Percentiles rank a stretch among this genome's conserved stretches.
phyloP scores from a whole-genome alignment of 1,140 invertebrate species.

The Megalopta genalis region DNA sequence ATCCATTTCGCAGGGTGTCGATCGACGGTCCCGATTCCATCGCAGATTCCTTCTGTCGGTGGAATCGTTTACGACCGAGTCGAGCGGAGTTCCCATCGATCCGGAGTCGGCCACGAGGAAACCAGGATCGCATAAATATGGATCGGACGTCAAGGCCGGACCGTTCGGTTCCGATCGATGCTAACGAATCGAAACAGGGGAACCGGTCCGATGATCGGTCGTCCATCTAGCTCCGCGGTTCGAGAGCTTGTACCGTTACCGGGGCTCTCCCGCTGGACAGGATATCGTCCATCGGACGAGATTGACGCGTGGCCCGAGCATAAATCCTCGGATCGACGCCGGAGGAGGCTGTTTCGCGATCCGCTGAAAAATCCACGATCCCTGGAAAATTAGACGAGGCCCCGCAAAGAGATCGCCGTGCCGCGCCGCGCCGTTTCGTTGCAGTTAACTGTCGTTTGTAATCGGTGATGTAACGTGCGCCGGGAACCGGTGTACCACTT shows the following conservation, averaged over 20 bases:
- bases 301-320: conserved; percentile 39
- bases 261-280: conserved; percentile 38
- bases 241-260: conserved; percentile 50
- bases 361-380: neutral
- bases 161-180: conserved; percentile 34
- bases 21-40: too few relatives aligned
- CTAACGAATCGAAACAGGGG: conserved; percentile 37
- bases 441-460: conserved; percentile 44
- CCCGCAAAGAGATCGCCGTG: neutral
- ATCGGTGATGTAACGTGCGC: conserved; percentile 38
- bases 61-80: too few relatives aligned
- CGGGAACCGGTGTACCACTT: conserved; percentile 20
- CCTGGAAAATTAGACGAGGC: conserved; percentile 31
- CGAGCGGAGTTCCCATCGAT: too few relatives aligned
- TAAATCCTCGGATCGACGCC: conserved; percentile 31
- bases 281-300: conserved; percentile 50
- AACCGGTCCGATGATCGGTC: conserved; percentile 39
- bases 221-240: conserved; percentile 49
- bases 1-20: too few relatives aligned
- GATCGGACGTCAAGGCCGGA: conserved; percentile 31
- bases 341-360: neutral
- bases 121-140: conserved; percentile 41
- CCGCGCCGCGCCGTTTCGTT: conserved; percentile 1
- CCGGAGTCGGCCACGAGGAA: neutral
- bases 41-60: too few relatives aligned